phyloP scores from a whole-genome alignment of 2,888 invertebrate genomes.

The Tethea ocularis region DNA sequence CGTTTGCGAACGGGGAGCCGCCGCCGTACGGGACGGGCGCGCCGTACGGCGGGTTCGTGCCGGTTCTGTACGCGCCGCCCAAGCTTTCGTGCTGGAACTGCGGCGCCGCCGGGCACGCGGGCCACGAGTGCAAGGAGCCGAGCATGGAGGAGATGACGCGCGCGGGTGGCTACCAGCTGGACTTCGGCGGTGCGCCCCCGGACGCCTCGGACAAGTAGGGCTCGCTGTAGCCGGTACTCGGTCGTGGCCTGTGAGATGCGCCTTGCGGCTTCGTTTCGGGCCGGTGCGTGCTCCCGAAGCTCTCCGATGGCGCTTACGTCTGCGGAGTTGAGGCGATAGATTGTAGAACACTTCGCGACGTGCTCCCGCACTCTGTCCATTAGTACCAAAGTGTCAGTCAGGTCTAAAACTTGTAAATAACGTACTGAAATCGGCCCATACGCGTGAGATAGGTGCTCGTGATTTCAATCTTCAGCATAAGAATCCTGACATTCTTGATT shows the following conservation, averaged over 20 bases:
- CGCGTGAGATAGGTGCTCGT: constrained; percentile 30
- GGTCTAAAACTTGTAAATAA: constrained; percentile 44
- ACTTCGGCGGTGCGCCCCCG: constrained; percentile 83
- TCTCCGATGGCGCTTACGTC: not conserved
- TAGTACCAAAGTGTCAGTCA: constrained; percentile 60
- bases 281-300: constrained; percentile 11
- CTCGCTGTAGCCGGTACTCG: constrained; percentile 23
- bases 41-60: constrained; percentile 74
- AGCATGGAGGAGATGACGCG: constrained; percentile 96
- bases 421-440: constrained; percentile 30
- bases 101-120: constrained; percentile 92
- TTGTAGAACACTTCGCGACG: constrained; percentile 21
- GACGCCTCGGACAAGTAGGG: constrained; percentile 69
- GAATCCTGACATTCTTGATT: constrained; percentile 37
- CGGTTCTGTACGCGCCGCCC: constrained; percentile 83
- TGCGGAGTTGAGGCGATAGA: constrained; percentile 25
- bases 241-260: not conserved
- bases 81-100: constrained; percentile 96
- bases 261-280: not conserved
- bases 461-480: constrained; percentile 31
- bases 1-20: constrained; percentile 77
- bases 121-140: constrained; percentile 94
- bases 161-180: constrained; percentile 87
- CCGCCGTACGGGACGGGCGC: constrained; percentile 72
- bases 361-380: constrained; percentile 35